Evolutionary conservation across 2,888 invertebrate species (phyloP).

Genomic region (Yponomeuta sedellus): DNA sequence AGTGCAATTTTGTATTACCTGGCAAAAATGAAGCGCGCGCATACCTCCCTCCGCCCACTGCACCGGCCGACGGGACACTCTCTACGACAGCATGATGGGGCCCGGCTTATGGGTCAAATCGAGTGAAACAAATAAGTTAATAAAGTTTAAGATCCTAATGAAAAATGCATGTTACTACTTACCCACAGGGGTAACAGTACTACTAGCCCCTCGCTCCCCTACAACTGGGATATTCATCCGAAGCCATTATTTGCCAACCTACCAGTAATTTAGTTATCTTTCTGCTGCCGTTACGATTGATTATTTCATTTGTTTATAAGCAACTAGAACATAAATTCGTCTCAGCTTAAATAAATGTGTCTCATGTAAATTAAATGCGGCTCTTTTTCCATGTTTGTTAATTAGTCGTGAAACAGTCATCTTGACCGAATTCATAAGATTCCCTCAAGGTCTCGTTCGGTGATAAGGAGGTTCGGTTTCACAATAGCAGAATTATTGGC

Average conservation of each 20-base stretch:
- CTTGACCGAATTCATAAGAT: conserved; percentile 75
- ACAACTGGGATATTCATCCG: not conserved
- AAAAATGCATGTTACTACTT: too few relatives aligned
- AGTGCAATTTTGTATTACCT: too few relatives aligned
- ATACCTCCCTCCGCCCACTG: too few relatives aligned
- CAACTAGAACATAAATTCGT: not conserved
- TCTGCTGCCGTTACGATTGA: not conserved
- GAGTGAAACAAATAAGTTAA: too few relatives aligned
- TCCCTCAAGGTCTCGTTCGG: conserved; percentile 58
- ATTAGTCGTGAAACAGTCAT: conserved; percentile 70
- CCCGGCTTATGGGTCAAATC: too few relatives aligned
- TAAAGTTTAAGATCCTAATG: too few relatives aligned
- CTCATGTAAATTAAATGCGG: not conserved
- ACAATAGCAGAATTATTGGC: conserved; percentile 77
- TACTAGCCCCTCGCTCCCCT: too few relatives aligned
- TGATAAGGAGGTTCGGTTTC: conserved; percentile 65
- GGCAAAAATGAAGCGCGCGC: too few relatives aligned
- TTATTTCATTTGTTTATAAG: not conserved
- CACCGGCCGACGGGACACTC: too few relatives aligned
- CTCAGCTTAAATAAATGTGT: not conserved
- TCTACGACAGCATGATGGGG: too few relatives aligned
- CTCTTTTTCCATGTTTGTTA: conserved; percentile 25
- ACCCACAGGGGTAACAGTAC: too few relatives aligned
- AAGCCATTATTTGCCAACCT: not conserved
- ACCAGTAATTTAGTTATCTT: not conserved